A percentile compares a stretch with the other conserved stretches of the same genome.
Conservation (phyloP, 92 coral and sea anemone species). For the Micromussa lordhowensis region DNA sequence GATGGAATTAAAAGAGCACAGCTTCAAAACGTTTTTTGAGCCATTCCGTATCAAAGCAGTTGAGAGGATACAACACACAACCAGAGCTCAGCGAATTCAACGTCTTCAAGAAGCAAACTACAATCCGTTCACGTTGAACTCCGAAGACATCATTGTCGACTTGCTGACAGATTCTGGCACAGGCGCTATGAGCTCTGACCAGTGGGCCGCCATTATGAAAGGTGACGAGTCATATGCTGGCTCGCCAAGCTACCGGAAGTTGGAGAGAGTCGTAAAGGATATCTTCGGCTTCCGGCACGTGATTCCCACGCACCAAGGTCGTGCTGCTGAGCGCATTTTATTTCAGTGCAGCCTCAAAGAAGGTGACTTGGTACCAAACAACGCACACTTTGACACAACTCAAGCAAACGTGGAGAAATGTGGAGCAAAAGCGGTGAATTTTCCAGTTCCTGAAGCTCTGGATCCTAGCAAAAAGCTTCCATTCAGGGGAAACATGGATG, state of each 20-base stretch:
- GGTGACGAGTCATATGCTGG: conserved; percentile 69
- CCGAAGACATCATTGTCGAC: conserved; percentile 49
- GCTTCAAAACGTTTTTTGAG: conserved; percentile 40
- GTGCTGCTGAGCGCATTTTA: conserved; percentile 65
- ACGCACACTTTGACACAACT: conserved; percentile 61
- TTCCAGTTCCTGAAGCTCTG: conserved; percentile 43
- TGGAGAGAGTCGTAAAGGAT: conserved; percentile 55
- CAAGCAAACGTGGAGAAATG: conserved; percentile 46
- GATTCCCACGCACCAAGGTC: conserved; percentile 68
- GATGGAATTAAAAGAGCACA: conserved; percentile 36
- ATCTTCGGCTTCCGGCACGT: conserved; percentile 62
- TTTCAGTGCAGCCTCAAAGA: conserved; percentile 16
- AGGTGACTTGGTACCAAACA: conserved; percentile 61
- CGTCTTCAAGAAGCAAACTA: conserved; percentile 44
- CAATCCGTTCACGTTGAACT: conserved; percentile 51
- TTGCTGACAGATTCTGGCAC: conserved; percentile 59
- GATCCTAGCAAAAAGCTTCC: conserved; percentile 16
- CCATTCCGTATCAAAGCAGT: conserved; percentile 50
- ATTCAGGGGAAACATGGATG: conserved; percentile 53
- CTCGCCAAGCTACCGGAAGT: conserved; percentile 58
- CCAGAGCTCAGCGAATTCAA: conserved; percentile 37
- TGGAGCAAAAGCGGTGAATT: conserved; percentile 47
- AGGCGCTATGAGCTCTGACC: conserved; percentile 62
- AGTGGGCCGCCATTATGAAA: conserved; percentile 52
- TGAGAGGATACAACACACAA: conserved; percentile 39